A percentile compares a stretch with the other conserved stretches of the same genome.
phyloP scores from a whole-genome alignment of 2,888 invertebrate species.

The Ferdinandea cuprea region DNA sequence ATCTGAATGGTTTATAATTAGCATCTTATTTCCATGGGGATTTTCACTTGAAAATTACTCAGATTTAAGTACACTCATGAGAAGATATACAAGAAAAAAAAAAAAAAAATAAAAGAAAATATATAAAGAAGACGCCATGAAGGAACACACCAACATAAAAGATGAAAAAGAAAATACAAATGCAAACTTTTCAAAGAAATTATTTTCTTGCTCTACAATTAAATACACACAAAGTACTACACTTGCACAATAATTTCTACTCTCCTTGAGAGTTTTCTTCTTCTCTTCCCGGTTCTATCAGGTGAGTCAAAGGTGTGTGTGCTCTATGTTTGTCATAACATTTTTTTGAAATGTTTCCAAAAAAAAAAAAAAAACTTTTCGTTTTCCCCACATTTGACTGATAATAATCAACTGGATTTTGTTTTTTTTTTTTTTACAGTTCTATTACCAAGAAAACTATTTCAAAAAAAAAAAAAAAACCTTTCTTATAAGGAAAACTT shows the following conservation, averaged over 20 bases:
- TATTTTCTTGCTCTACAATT: slow-evolving; percentile 43
- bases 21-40: slow-evolving; percentile 56
- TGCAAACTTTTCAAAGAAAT: slow-evolving; percentile 8
- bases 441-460: slow-evolving; percentile 15
- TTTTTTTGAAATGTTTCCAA: slow-evolving; percentile 60
- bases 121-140: slow-evolving; percentile 19
- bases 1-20: slow-evolving; percentile 46
- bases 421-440: slow-evolving; percentile 18
- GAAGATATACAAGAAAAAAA: too few relatives aligned
- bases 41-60: slow-evolving; percentile 54
- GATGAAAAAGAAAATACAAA: slow-evolving; percentile 45
- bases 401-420: slow-evolving; percentile 21
- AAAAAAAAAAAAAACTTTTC: neutral
- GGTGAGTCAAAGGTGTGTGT: slow-evolving; percentile 40
- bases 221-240: slow-evolving; percentile 40
- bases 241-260: slow-evolving; percentile 35
- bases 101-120: neutral
- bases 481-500: slow-evolving; percentile 3
- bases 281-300: slow-evolving; percentile 2
- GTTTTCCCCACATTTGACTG: neutral
- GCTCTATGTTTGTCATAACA: slow-evolving; percentile 40
- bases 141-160: slow-evolving; percentile 43
- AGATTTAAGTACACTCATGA: slow-evolving; percentile 42
- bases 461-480: neutral
- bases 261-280: slow-evolving; percentile 13